Evolutionary conservation across 2,113 vertebrate species (phyloP).

Genomic region (Passer domesticus): DNA sequence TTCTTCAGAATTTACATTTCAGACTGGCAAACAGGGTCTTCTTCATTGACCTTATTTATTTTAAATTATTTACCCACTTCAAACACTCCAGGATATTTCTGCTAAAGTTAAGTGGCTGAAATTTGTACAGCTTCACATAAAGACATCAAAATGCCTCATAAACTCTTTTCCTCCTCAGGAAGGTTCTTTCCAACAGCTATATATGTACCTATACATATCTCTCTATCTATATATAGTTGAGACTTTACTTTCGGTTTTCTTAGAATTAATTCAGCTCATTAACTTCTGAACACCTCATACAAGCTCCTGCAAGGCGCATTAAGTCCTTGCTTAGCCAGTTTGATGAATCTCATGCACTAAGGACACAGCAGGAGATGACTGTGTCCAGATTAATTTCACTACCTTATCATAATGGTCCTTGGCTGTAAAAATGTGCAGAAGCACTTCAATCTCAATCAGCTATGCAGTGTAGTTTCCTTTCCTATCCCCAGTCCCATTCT

Average conservation of each 20-base stretch:
- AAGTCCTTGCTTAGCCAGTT: background rate
- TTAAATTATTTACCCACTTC: constrained; percentile 41
- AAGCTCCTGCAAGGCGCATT: background rate
- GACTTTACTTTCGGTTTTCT: constrained; percentile 56
- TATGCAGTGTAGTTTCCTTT: background rate
- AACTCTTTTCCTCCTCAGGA: constrained; percentile 40
- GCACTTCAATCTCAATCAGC: background rate
- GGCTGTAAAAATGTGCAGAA: background rate
- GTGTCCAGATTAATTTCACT: background rate
- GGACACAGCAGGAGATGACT: background rate
- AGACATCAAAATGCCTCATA: constrained; percentile 56
- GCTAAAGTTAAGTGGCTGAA: constrained; percentile 22
- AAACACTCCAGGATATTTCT: constrained; percentile 1
- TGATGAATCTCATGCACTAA: background rate
- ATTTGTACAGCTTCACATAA: constrained; percentile 38
- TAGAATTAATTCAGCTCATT: constrained; percentile 52
- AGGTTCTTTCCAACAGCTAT: background rate
- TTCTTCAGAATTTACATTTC: constrained; percentile 33
- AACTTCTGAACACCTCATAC: constrained; percentile 43
- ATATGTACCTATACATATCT: background rate
- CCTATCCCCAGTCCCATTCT: background rate
- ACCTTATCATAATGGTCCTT: background rate
- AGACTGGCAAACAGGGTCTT: constrained; percentile 14
- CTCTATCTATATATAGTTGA: background rate
- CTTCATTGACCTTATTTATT: constrained; percentile 43